phyloP scores from a whole-genome alignment of 92 coral and sea anemone genomes.

The Pocillopora meandrina region DNA sequence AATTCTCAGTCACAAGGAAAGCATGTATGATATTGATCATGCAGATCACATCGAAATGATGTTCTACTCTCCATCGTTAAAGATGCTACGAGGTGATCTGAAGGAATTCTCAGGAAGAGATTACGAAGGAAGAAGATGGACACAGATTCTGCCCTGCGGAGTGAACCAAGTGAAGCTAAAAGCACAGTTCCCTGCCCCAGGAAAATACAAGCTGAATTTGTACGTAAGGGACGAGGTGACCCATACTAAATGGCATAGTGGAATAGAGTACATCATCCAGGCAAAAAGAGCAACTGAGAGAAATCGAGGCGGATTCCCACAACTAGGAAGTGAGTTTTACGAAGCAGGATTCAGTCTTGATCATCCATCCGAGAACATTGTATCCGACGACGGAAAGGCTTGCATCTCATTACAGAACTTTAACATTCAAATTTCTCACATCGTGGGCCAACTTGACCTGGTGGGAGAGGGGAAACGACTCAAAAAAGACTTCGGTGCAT shows the following conservation, averaged over 20 bases:
- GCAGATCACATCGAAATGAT: conserved; percentile 59
- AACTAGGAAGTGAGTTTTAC: conserved; percentile 52
- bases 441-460: conserved; percentile 45
- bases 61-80: conserved; percentile 70
- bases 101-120: conserved; percentile 51
- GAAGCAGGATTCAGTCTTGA: conserved; percentile 56
- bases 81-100: conserved; percentile 56
- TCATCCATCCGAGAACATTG: conserved; percentile 66
- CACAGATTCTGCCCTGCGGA: conserved; percentile 62
- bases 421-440: conserved; percentile 42
- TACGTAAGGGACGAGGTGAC: conserved; percentile 45
- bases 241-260: conserved; percentile 50
- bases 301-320: conserved; percentile 66
- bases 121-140: conserved; percentile 53
- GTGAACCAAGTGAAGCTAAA: conserved; percentile 65
- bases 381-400: conserved; percentile 55
- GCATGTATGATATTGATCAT: conserved; percentile 39
- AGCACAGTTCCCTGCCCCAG: conserved; percentile 73
- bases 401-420: conserved; percentile 39
- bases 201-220: conserved; percentile 64
- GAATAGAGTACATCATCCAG: conserved; percentile 53
- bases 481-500: conserved; percentile 27
- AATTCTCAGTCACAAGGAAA: conserved; percentile 64
- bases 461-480: conserved; percentile 22
- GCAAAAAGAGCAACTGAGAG: conserved; percentile 49